Percentiles rank a stretch among this genome's conserved stretches.
Evolutionary conservation across 2,888 invertebrate genomes (phyloP).

Genomic region (Brachynemurus nebulosus): DNA sequence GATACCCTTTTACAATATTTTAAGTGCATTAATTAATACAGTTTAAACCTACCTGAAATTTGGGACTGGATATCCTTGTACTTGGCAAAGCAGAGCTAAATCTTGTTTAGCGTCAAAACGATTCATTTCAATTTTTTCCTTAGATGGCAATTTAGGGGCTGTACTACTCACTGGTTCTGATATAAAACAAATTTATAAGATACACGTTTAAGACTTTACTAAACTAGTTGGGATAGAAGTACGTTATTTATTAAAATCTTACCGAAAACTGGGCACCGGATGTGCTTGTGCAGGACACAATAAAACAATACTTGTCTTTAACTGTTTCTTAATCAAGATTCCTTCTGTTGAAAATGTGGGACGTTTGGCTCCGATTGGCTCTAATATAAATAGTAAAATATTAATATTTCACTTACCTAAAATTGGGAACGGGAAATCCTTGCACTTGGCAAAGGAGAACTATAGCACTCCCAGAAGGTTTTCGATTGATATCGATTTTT

Average conservation of each 20-base stretch:
- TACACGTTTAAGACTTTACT: too few species aligned
- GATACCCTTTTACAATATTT: neutral
- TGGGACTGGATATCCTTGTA: conserved; percentile 42
- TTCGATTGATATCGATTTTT: conserved; percentile 37
- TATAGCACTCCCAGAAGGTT: conserved; percentile 34
- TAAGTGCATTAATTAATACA: neutral
- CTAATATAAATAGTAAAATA: neutral
- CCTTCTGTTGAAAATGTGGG: conserved; percentile 12
- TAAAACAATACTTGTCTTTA: conserved; percentile 31
- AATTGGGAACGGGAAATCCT: conserved; percentile 40
- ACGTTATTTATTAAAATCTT: conserved; percentile 15
- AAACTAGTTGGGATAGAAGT: neutral
- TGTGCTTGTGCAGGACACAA: conserved; percentile 45
- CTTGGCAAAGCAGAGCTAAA: conserved; percentile 40
- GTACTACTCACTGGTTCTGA: conserved; percentile 48
- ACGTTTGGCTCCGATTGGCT: neutral
- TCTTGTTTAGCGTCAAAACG: conserved; percentile 28
- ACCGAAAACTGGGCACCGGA: conserved; percentile 39
- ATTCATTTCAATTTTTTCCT: conserved; percentile 44
- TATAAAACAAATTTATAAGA: conserved; percentile 26
- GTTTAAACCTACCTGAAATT: conserved; percentile 35
- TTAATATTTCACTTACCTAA: conserved; percentile 32
- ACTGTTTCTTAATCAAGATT: conserved; percentile 30
- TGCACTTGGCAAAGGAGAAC: conserved; percentile 39
- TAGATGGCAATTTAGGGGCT: conserved; percentile 59